Evolutionary conservation across 2,797 vertebrate species (phyloP).

Genomic region (Lutjanus campechanus): DNA sequence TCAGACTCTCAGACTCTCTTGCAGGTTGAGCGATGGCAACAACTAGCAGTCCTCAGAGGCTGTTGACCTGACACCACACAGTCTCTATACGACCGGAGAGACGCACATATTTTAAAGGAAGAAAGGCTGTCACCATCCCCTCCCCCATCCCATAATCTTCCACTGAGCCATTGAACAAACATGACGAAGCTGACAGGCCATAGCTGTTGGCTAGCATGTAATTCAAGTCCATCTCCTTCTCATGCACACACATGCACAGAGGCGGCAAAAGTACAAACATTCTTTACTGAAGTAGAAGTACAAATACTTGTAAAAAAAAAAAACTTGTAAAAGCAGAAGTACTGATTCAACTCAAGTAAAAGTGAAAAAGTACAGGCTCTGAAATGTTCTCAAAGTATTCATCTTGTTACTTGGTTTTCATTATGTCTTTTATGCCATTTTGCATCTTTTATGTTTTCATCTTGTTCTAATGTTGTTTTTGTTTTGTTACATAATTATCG

Average conservation of each 20-base stretch:
- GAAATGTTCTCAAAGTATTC: too few species aligned
- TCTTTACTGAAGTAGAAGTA: too few species aligned
- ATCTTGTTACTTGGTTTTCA: too few species aligned
- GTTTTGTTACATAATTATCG: too few species aligned
- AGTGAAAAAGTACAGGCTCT: too few species aligned
- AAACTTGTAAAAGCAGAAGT: too few species aligned
- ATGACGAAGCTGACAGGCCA: slow-evolving; percentile 37
- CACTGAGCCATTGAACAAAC: slow-evolving; percentile 41
- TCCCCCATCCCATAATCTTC: slow-evolving; percentile 6
- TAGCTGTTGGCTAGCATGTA: slow-evolving; percentile 16
- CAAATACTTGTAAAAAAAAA: too few species aligned
- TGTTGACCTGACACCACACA: slow-evolving; percentile 17
- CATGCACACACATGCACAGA: neutral
- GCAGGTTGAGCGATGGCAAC: slow-evolving; percentile 16
- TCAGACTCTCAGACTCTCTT: slow-evolving; percentile 26
- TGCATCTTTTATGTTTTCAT: too few species aligned
- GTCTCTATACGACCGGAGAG: neutral
- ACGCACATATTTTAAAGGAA: slow-evolving; percentile 13
- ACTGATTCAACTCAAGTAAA: too few species aligned
- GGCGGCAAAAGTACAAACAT: too few species aligned
- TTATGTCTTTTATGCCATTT: too few species aligned
- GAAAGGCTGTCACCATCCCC: slow-evolving; percentile 13
- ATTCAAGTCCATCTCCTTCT: slow-evolving; percentile 4
- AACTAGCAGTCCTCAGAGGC: slow-evolving; percentile 13
- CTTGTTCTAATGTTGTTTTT: too few species aligned